Evolutionary conservation across 2,113 vertebrate genomes (phyloP).

Genomic region (Nerophis ophidion): DNA sequence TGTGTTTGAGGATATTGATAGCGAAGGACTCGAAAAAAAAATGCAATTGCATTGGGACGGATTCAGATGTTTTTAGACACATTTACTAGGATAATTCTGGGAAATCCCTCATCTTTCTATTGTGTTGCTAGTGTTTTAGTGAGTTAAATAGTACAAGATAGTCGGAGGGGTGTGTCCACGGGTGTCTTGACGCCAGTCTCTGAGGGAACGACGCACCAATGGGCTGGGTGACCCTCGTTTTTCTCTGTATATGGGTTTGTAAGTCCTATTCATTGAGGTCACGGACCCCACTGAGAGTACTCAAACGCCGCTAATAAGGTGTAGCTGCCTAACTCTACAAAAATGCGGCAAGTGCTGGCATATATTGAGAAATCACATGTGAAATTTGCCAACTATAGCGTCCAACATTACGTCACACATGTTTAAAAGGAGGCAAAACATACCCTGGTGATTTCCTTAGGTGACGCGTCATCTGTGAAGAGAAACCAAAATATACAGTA

Average conservation of each 20-base stretch:
- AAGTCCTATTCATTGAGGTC: constrained; percentile 18
- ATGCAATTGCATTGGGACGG: no score
- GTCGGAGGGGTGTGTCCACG: no score
- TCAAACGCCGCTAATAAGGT: constrained; percentile 28
- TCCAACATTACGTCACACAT: not conserved
- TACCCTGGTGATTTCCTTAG: constrained; percentile 93
- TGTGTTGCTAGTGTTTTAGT: no score
- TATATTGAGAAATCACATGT: not conserved
- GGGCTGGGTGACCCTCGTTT: constrained; percentile 39
- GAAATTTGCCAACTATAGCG: not conserved
- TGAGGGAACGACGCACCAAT: constrained; percentile 63
- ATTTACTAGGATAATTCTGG: no score
- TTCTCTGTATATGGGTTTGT: constrained; percentile 25
- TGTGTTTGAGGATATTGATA: no score
- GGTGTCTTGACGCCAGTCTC: no score
- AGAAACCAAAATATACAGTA: constrained; percentile 47
- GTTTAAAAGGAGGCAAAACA: constrained; percentile 53
- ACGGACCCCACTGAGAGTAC: constrained; percentile 7
- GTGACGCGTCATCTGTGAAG: constrained; percentile 77
- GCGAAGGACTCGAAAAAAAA: no score
- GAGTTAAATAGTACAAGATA: no score
- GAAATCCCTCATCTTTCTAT: no score
- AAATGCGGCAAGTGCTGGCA: not conserved
- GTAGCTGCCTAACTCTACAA: constrained; percentile 16
- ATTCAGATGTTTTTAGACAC: no score